A percentile compares a stretch with the other conserved stretches of the same genome.
phyloP scores from a whole-genome alignment of 1,140 invertebrate species.

The Drosophila sproati region DNA sequence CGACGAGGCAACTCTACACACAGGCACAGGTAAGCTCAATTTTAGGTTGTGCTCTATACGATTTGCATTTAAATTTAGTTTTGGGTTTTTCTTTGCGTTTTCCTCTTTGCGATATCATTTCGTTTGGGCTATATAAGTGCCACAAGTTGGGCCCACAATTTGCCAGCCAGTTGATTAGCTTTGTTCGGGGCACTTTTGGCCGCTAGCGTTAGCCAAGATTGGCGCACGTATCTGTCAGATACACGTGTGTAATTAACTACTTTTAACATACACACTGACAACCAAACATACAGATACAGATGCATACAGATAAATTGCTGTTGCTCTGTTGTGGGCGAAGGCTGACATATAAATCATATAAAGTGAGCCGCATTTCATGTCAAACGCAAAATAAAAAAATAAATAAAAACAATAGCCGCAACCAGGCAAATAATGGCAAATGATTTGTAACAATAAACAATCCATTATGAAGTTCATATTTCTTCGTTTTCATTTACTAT shows the following conservation, averaged over 20 bases:
- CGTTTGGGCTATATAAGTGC: conserved; percentile 1
- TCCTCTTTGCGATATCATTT: conserved; percentile 25
- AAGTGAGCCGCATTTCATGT: conserved; percentile 5
- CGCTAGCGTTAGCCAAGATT: conserved; percentile 37
- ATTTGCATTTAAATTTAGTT: conserved; percentile 51
- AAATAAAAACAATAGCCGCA: background rate
- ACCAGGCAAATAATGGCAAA: conserved; percentile 37
- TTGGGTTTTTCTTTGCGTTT: conserved; percentile 9
- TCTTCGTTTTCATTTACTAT: conserved; percentile 9
- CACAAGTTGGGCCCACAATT: conserved; percentile 42
- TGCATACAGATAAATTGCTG: conserved; percentile 21
- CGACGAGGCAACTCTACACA: conserved; percentile 4
- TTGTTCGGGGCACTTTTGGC: conserved; percentile 22
- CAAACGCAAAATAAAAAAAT: background rate
- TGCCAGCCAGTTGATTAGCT: conserved; percentile 49
- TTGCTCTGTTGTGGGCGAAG: no score
- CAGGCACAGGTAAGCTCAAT: conserved; percentile 2
- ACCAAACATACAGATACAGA: conserved; percentile 12
- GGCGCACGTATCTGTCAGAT: conserved; percentile 60
- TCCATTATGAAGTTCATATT: conserved; percentile 26
- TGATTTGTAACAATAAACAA: conserved; percentile 45
- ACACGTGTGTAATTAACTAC: conserved; percentile 72
- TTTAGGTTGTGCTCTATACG: conserved; percentile 13
- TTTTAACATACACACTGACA: conserved; percentile 29
- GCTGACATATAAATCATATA: conserved; percentile 6